These are phyloP conservation scores for Eilema depressum DNA, from an alignment of 2,888 invertebrate genomes.

Conservation along the genomic window DNA sequence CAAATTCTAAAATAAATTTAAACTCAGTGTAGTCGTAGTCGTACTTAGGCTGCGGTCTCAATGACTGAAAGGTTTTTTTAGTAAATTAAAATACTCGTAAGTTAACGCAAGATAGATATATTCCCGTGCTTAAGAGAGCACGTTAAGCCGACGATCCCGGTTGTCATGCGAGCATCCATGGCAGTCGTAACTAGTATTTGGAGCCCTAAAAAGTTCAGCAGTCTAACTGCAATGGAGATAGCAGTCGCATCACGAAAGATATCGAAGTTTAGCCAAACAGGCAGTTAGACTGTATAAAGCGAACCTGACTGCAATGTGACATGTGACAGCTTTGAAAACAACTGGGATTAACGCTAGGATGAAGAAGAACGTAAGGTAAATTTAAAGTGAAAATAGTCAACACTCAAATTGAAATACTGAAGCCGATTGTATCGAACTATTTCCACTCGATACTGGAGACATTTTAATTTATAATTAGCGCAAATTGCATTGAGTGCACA, in stretches of 20 bases:
- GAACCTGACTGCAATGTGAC: too few species aligned
- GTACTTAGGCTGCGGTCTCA: conserved; percentile 13
- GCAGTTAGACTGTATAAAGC: too few species aligned
- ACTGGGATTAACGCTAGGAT: too few species aligned
- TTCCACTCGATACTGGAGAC: background rate
- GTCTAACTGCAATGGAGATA: too few species aligned
- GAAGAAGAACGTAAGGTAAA: too few species aligned
- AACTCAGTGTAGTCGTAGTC: conserved; percentile 7
- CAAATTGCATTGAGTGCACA: background rate
- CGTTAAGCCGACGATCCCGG: too few species aligned
- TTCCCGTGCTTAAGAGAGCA: background rate
- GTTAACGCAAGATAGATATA: background rate
- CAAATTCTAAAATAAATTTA: background rate
- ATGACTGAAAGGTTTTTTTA: background rate
- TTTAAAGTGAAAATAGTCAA: background rate
- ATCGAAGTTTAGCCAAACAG: too few species aligned
- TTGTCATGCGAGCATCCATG: too few species aligned
- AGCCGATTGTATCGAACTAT: background rate
- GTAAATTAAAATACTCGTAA: background rate
- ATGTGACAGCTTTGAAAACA: too few species aligned
- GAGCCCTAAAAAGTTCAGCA: too few species aligned
- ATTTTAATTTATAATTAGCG: background rate
- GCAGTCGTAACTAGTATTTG: too few species aligned
- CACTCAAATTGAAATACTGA: background rate
- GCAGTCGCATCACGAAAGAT: too few species aligned